phyloP scores from a whole-genome alignment of 2,797 vertebrate genomes.

The Ctenopoma kingsleyae region DNA sequence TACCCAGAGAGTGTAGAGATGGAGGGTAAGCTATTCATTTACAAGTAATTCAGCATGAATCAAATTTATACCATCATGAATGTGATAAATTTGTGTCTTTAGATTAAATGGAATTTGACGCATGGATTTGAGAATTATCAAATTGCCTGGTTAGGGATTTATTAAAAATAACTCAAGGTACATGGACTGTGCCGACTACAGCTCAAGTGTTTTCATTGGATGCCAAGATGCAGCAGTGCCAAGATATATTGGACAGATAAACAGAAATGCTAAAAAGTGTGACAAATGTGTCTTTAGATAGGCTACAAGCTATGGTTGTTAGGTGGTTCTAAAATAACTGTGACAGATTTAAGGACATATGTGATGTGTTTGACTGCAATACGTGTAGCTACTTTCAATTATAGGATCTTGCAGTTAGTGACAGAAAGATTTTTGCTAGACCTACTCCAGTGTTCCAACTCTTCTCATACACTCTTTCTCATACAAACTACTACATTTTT shows the following conservation, averaged over 20 bases:
- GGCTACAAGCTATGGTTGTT: conserved; percentile 25
- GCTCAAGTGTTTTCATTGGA: conserved; percentile 54
- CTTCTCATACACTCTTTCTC: no score
- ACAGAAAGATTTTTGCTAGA: conserved; percentile 8
- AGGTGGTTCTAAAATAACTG: conserved; percentile 32
- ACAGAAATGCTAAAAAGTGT: conserved; percentile 47
- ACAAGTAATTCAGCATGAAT: conserved; percentile 57
- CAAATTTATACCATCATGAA: conserved; percentile 54
- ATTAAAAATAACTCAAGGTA: conserved; percentile 67
- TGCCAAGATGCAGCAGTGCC: conserved; percentile 56
- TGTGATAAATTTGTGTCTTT: conserved; percentile 55
- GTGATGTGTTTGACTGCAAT: conserved; percentile 16
- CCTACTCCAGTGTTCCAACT: not conserved
- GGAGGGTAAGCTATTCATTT: conserved; percentile 58
- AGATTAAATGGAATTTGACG: conserved; percentile 59
- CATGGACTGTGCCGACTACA: conserved; percentile 48
- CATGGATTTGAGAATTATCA: conserved; percentile 59
- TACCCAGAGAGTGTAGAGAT: conserved; percentile 28
- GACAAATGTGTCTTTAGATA: conserved; percentile 46
- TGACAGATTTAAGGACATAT: conserved; percentile 39
- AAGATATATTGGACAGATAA: conserved; percentile 60
- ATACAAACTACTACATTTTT: conserved; percentile 10
- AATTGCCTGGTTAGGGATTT: conserved; percentile 62
- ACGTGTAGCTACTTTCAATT: conserved; percentile 10
- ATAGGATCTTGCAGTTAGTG: conserved; percentile 2